phyloP scores from a whole-genome alignment of 2,888 invertebrate genomes.

The Cepaea hortensis region DNA sequence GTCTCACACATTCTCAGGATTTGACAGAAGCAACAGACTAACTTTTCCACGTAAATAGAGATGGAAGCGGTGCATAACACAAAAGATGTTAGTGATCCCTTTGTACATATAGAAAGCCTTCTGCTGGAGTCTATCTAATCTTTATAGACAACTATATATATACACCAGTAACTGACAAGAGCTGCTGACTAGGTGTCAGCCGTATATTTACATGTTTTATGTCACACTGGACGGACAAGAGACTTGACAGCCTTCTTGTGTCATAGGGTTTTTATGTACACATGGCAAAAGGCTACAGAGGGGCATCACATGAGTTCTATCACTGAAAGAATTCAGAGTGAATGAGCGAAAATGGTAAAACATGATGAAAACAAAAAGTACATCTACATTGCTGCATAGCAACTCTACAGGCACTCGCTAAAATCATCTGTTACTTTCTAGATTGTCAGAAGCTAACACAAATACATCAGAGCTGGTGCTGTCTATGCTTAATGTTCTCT shows the following conservation, averaged over 20 bases:
- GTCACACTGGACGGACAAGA: not conserved
- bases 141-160: not conserved
- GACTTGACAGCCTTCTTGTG: not conserved
- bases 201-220: not conserved
- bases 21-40: no score
- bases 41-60: no score
- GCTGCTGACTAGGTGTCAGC: not conserved
- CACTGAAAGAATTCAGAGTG: not conserved
- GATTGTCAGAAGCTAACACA: conserved; percentile 45
- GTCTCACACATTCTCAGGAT: no score
- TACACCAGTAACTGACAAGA: not conserved
- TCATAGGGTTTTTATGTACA: not conserved
- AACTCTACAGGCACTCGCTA: not conserved
- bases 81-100: no score
- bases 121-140: no score
- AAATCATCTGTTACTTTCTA: conserved; percentile 40
- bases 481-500: conserved; percentile 8
- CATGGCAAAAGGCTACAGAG: not conserved
- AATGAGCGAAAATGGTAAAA: not conserved
- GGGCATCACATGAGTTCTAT: not conserved
- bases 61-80: no score
- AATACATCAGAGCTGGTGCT: conserved; percentile 43
- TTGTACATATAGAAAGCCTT: no score
- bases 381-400: not conserved
- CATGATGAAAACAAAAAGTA: not conserved